Conservation (phyloP, 2,113 vertebrate genomes). For the Rhinoderma darwinii region DNA sequence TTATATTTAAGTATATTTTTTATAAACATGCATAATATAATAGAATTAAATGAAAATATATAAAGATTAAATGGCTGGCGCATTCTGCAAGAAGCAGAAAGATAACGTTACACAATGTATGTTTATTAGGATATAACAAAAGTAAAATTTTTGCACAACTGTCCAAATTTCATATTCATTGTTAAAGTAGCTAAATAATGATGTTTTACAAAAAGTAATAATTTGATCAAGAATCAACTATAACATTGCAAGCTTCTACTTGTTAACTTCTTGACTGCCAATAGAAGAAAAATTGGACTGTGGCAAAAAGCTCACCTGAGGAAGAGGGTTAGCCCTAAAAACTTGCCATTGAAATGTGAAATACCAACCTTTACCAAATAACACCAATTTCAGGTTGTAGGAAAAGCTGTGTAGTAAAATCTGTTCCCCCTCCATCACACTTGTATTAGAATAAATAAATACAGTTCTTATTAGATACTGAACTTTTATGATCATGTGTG, state of each 20-base stretch:
- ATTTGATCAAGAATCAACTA: background rate
- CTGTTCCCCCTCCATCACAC: background rate
- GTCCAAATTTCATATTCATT: background rate
- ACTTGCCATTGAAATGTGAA: no score
- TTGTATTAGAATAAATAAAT: background rate
- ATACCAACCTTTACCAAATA: no score
- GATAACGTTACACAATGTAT: background rate
- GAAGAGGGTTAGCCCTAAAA: no score
- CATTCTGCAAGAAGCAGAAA: background rate
- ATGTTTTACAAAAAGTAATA: background rate
- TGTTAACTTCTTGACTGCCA: background rate
- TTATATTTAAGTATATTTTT: background rate
- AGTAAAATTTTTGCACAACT: background rate
- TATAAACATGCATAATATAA: conserved; percentile 14
- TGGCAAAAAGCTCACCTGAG: no score
- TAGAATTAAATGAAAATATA: background rate
- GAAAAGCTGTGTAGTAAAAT: background rate
- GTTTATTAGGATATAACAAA: background rate
- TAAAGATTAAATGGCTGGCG: background rate
- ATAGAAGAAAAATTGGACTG: no score
- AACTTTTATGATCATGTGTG: background rate
- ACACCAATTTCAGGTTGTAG: no score
- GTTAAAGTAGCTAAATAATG: background rate
- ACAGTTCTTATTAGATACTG: background rate
- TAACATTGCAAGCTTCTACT: background rate